A percentile compares a stretch with the other conserved stretches of the same genome.
Conservation (phyloP, 2,888 invertebrate species). For the Drosophila recens region DNA sequence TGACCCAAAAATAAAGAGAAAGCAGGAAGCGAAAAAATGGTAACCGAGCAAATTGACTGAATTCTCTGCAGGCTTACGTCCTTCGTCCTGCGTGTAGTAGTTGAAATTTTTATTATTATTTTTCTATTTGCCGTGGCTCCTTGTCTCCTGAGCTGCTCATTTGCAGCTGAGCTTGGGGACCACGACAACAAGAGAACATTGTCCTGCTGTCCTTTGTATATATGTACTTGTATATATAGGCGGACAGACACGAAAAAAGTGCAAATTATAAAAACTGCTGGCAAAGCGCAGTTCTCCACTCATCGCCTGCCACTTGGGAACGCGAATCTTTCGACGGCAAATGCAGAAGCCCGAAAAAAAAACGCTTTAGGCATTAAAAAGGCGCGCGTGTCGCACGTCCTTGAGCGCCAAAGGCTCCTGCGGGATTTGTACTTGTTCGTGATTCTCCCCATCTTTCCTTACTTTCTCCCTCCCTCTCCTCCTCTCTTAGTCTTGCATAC, state of each 20-base stretch:
- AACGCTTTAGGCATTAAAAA: constrained; percentile 61
- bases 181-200: constrained; percentile 7
- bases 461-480: neutral
- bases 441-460: constrained; percentile 5
- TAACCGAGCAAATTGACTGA: constrained; percentile 67
- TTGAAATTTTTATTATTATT: constrained; percentile 61
- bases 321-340: constrained; percentile 47
- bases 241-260: constrained; percentile 43
- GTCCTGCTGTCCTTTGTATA: constrained; percentile 11
- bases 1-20: constrained; percentile 42
- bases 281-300: constrained; percentile 72
- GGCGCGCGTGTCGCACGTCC: constrained; percentile 63
- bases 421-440: constrained; percentile 49
- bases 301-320: constrained; percentile 51
- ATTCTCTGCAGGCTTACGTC: constrained; percentile 63
- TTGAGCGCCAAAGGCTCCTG: constrained; percentile 67
- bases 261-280: constrained; percentile 81
- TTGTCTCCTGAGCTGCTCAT: constrained; percentile 63
- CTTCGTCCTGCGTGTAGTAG: constrained; percentile 47
- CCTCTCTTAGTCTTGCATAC: neutral
- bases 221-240: constrained; percentile 6
- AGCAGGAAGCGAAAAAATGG: constrained; percentile 21
- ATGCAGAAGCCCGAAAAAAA: constrained; percentile 14
- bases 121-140: constrained; percentile 66
- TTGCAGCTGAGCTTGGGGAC: constrained; percentile 67